These are phyloP conservation scores for Crenichthys baileyi DNA, from an alignment of 2,797 vertebrate species.

Conservation along the genomic window DNA sequence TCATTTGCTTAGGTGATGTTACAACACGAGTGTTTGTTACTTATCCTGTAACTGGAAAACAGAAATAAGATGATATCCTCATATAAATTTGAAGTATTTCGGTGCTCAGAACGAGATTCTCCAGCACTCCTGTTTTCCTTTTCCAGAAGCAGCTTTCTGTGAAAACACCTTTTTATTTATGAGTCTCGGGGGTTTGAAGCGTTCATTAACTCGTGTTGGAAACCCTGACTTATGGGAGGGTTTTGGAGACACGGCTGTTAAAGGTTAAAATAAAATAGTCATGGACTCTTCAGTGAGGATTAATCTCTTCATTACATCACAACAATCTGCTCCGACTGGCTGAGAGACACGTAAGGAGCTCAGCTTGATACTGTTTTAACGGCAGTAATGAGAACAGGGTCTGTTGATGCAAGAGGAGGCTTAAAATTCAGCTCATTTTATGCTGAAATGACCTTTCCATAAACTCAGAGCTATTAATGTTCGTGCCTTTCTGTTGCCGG, in stretches of 20 bases:
- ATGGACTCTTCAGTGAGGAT: slow-evolving; percentile 20
- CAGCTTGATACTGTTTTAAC: slow-evolving; percentile 25
- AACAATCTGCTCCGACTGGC: slow-evolving; percentile 31
- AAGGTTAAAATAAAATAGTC: slow-evolving; percentile 26
- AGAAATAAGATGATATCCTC: not conserved
- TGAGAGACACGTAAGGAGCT: slow-evolving; percentile 38
- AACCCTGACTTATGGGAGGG: not conserved
- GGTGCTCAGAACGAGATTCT: not conserved
- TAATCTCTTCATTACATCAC: slow-evolving; percentile 59
- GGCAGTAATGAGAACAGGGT: slow-evolving; percentile 38
- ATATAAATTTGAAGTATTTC: not conserved
- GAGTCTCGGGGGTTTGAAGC: not conserved
- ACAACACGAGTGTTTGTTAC: too few relatives aligned
- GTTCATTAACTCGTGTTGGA: not conserved
- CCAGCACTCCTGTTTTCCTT: not conserved
- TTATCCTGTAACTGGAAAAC: not conserved
- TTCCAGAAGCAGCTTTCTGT: not conserved
- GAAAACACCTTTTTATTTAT: not conserved
- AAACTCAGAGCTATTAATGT: not conserved
- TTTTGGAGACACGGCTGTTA: not conserved
- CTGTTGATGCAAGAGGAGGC: slow-evolving; percentile 15
- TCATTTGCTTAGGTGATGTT: too few relatives aligned
- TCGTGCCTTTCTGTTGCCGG: too few relatives aligned
- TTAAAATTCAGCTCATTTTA: slow-evolving; percentile 30
- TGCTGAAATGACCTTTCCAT: not conserved